Percentiles rank a stretch among this genome's conserved stretches.
Evolutionary conservation across 1,140 invertebrate genomes (phyloP).

Genomic region (Meloidogyne floridensis): DNA sequence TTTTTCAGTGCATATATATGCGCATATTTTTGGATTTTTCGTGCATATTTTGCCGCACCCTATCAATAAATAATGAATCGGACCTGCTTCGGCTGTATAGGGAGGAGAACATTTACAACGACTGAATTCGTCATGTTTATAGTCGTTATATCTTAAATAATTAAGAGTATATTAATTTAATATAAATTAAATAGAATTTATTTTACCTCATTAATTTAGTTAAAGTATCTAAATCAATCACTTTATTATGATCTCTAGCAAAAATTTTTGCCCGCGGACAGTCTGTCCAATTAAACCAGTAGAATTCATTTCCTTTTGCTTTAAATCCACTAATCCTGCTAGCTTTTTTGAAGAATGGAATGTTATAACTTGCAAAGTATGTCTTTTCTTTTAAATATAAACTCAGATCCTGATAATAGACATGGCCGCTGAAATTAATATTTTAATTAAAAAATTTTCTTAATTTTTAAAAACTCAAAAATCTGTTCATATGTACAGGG

Average conservation of each 20-base stretch:
- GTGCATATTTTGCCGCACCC: too few species aligned
- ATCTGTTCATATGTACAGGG: too few species aligned
- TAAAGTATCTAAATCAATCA: constrained; percentile 71
- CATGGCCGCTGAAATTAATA: constrained; percentile 5
- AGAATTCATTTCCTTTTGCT: constrained; percentile 50
- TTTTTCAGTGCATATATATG: too few species aligned
- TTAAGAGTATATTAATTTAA: constrained; percentile 15
- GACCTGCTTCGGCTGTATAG: constrained; percentile 74
- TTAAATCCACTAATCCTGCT: constrained; percentile 71
- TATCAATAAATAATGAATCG: neutral
- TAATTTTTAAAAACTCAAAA: neutral
- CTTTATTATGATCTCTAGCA: constrained; percentile 71
- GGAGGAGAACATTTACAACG: constrained; percentile 76
- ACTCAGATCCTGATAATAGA: constrained; percentile 73
- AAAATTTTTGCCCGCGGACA: constrained; percentile 75
- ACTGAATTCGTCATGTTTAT: constrained; percentile 74
- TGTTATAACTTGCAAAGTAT: constrained; percentile 80
- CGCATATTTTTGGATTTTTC: too few species aligned
- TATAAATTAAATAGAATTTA: neutral
- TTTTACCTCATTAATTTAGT: constrained; percentile 72
- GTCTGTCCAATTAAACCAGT: constrained; percentile 75
- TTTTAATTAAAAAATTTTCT: constrained; percentile 17
- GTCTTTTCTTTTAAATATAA: constrained; percentile 72
- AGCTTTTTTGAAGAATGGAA: constrained; percentile 76
- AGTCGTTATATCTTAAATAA: constrained; percentile 74